A percentile compares a stretch with the other conserved stretches of the same genome.
These are phyloP conservation scores for Sycophila sp. DNA, from an alignment of 1,140 invertebrate genomes.

Conservation along the genomic window DNA sequence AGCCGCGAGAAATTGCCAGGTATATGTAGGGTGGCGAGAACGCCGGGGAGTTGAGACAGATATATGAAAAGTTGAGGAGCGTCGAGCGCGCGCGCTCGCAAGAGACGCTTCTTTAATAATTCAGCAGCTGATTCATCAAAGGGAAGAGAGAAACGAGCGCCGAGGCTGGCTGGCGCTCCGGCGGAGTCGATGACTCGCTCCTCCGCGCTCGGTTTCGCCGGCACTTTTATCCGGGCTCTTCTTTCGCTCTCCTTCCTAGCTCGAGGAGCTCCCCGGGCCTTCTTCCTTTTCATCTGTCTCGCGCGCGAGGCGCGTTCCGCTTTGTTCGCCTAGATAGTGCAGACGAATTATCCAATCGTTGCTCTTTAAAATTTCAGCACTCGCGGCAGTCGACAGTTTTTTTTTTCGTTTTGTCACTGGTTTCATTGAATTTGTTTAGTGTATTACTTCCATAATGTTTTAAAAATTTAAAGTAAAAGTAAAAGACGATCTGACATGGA, in stretches of 20 bases:
- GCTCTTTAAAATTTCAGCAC: too few species aligned
- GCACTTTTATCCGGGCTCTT: not conserved
- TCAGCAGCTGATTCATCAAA: conserved; percentile 31
- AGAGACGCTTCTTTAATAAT: conserved; percentile 10
- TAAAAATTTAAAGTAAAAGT: too few species aligned
- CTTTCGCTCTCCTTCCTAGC: not conserved
- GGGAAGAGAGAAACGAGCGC: conserved; percentile 1
- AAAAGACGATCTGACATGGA: too few species aligned
- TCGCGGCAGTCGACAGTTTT: too few species aligned
- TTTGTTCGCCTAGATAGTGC: too few species aligned
- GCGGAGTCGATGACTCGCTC: not conserved
- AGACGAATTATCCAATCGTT: too few species aligned
- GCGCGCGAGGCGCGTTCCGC: not conserved
- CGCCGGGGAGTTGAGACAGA: not conserved
- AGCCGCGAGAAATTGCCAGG: not conserved
- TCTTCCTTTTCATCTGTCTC: not conserved
- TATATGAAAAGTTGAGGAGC: conserved; percentile 11
- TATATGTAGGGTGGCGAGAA: not conserved
- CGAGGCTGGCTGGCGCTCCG: not conserved
- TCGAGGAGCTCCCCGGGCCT: too few species aligned
- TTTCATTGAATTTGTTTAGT: too few species aligned
- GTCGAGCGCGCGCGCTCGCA: conserved; percentile 15
- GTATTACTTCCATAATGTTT: too few species aligned
- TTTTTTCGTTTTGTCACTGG: too few species aligned
- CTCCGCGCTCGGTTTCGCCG: not conserved